Conservation (phyloP, 2,888 invertebrate genomes). For the Chydorus sphaericus region DNA sequence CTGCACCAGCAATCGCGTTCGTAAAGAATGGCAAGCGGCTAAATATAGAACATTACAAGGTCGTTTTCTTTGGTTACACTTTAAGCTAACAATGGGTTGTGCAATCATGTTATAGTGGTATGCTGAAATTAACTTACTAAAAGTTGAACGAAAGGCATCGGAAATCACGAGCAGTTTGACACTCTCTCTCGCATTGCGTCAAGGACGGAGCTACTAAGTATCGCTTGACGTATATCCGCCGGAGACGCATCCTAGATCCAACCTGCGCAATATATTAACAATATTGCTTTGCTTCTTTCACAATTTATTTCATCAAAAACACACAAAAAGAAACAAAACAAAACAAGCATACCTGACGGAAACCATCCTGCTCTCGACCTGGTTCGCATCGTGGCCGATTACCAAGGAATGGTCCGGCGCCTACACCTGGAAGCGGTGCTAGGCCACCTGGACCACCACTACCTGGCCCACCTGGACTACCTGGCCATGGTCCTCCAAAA, state of each 20-base stretch:
- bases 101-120: background rate
- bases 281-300: background rate
- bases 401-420: background rate
- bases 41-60: background rate
- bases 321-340: background rate
- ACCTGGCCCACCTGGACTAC: background rate
- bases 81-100: background rate
- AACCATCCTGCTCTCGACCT: conserved; percentile 11
- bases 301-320: no score
- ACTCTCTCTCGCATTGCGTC: conserved; percentile 69
- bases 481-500: conserved; percentile 3
- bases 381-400: conserved; percentile 4
- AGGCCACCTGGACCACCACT: background rate
- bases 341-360: conserved; percentile 1
- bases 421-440: background rate
- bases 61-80: background rate
- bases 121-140: conserved; percentile 38
- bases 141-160: conserved; percentile 76
- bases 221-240: conserved; percentile 58
- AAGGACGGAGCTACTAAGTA: conserved; percentile 56
- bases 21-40: conserved; percentile 11
- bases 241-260: conserved; percentile 58
- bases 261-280: conserved; percentile 29
- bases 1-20: conserved; percentile 23
- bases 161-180: conserved; percentile 66